Evolutionary conservation across 2,113 vertebrate species (phyloP).

Genomic region (Antigone vipio): DNA sequence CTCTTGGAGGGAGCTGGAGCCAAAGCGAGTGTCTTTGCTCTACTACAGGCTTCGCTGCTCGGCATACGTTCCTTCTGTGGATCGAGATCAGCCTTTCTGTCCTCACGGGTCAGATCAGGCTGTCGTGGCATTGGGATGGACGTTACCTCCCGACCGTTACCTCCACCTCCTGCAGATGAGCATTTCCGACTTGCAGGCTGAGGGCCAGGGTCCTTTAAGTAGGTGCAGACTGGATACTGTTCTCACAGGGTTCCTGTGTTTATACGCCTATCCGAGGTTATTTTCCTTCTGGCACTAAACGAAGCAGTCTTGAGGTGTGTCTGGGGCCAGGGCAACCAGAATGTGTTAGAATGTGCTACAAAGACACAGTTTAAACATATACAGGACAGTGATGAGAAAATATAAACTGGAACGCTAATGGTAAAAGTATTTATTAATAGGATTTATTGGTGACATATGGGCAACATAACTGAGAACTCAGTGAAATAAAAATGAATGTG

Average conservation of each 20-base stretch:
- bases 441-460: background rate
- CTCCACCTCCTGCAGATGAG: background rate
- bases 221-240: background rate
- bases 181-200: rapidly evolving
- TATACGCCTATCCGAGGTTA: rapidly evolving
- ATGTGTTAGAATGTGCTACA: background rate
- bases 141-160: no score
- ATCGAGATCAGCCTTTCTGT: background rate
- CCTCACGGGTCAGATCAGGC: background rate
- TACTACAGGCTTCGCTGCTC: background rate
- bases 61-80: rapidly evolving
- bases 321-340: background rate
- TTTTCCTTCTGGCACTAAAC: background rate
- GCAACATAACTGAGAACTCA: background rate
- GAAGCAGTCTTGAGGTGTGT: background rate
- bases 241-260: background rate
- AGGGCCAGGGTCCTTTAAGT: background rate
- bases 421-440: background rate
- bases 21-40: background rate
- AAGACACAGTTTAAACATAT: background rate
- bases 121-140: background rate
- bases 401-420: background rate
- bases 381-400: background rate
- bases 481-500: background rate
- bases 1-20: background rate